A percentile compares a stretch with the other conserved stretches of the same genome.
Evolutionary conservation across 2,797 vertebrate genomes (phyloP).

Genomic region (Hippoglossus hippoglossus): DNA sequence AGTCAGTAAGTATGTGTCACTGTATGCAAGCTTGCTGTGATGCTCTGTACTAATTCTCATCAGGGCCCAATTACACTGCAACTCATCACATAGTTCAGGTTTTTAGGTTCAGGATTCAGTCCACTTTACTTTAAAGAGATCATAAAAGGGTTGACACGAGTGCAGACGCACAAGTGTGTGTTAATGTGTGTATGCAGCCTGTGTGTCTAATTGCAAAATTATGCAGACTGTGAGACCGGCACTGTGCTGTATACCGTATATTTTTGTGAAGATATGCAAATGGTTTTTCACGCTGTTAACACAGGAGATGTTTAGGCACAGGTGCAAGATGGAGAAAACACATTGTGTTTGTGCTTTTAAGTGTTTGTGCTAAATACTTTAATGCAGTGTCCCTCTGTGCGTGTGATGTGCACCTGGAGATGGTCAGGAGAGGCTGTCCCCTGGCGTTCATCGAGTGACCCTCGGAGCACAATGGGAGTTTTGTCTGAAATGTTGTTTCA

Average conservation of each 20-base stretch:
- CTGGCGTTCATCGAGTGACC: conserved; percentile 15
- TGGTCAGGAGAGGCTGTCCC: conserved; percentile 10
- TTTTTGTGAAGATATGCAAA: conserved; percentile 41
- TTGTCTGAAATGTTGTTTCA: conserved; percentile 57
- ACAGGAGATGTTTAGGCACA: conserved; percentile 12
- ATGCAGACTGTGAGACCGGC: conserved; percentile 2
- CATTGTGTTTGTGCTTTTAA: conserved; percentile 4
- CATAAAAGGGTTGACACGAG: conserved; percentile 16
- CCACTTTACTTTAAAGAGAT: conserved; percentile 19
- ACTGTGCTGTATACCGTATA: neutral
- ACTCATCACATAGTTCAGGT: neutral
- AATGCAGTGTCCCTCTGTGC: neutral
- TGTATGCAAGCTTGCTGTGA: conserved; percentile 8
- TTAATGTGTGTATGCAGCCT: conserved; percentile 4
- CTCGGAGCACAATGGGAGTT: conserved; percentile 52
- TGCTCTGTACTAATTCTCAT: conserved; percentile 1
- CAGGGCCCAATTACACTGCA: neutral
- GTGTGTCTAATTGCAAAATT: conserved; percentile 33
- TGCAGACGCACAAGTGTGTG: neutral
- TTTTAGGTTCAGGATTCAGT: conserved; percentile 13
- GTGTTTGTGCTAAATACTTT: neutral
- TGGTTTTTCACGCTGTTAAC: conserved; percentile 10
- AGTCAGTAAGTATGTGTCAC: conserved; percentile 27
- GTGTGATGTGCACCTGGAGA: conserved; percentile 17
- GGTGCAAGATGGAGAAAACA: neutral